Evolutionary conservation across 2,797 vertebrate species (phyloP), one percentile per base, ranked within the genome.

Genomic region (Pampus argenteus): DNA sequence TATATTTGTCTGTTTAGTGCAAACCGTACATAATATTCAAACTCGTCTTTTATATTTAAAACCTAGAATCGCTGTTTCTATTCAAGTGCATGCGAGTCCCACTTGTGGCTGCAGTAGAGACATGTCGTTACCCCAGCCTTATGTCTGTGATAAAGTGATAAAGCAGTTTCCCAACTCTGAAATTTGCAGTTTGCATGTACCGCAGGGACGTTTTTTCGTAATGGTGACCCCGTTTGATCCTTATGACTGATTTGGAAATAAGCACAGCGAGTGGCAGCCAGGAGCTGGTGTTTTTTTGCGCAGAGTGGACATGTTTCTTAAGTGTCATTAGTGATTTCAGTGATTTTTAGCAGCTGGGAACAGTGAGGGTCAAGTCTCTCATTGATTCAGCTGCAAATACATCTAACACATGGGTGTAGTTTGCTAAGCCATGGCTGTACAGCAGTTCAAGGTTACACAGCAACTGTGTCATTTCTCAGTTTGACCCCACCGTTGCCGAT

Each of bases 241-340:
- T 56, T 71, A 65, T 44, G 29, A 70, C 72, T 52, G 72, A 75
- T 88, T 88, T 85, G 69, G 82, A 86, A 89, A 85, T 65, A 42
- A 69, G 68, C 23, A 54, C 7, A 36, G 73, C 74, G 76, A 76
- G 78, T 63, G 59, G 74, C 80, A 74, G 75, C 65, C 76, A 61
- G 60, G 50, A 72, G 57, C 62, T 59, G 18, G 56, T 8, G 11
- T 50, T 70, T 42, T 70, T 42, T 79, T 85, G 75, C 79, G 40
- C 54, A 18, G 29, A 71, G 22, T 1, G 22, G 25, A 70, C 48
- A 45, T 71, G 57, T 89, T 87, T 56, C 84, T 81, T 78, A 63
- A 84, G 20, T 15, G 51, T 56, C 11, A 59, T 71, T 65, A 17
- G 58, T 15, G 9, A 59, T 66, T 70, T 62, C 64, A 18, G 40